Conservation (phyloP, 1,140 invertebrate species). For the Schlechtendalia chinensis region DNA sequence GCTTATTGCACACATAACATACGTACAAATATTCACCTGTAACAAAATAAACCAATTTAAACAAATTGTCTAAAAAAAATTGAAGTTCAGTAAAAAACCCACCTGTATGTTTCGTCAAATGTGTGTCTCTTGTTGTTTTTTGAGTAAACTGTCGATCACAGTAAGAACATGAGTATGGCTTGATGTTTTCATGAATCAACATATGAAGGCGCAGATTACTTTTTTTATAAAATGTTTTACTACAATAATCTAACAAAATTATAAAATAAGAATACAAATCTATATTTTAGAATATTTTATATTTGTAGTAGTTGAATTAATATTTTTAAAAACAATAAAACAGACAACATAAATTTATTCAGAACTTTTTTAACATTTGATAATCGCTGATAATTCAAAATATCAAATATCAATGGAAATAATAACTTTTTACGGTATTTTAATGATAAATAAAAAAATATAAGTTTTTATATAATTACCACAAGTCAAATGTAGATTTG, state of each 20-base stretch:
- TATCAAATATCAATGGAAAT: no score
- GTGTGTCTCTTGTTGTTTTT: conserved; percentile 44
- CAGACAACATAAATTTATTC: background rate
- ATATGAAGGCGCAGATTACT: conserved; percentile 41
- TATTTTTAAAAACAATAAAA: background rate
- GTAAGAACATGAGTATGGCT: conserved; percentile 37
- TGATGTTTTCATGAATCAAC: conserved; percentile 46
- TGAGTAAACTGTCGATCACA: conserved; percentile 41
- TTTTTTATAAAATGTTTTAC: conserved; percentile 35
- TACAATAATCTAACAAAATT: conserved; percentile 34
- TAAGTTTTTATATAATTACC: conserved; percentile 8
- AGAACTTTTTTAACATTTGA: background rate
- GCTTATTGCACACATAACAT: conserved; percentile 42
- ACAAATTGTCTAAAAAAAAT: background rate
- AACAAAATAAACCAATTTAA: background rate
- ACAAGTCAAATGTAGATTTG: conserved; percentile 36
- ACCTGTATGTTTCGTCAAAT: conserved; percentile 35
- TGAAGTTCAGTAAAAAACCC: background rate
- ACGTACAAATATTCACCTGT: conserved; percentile 21
- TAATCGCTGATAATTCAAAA: background rate
- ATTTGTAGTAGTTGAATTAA: no score
- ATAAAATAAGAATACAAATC: background rate
- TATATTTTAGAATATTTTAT: no score
- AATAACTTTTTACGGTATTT: no score
- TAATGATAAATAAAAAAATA: no score